These are phyloP conservation scores for Siniperca undulata DNA, from an alignment of 2,797 vertebrate species.

Conservation along the genomic window DNA sequence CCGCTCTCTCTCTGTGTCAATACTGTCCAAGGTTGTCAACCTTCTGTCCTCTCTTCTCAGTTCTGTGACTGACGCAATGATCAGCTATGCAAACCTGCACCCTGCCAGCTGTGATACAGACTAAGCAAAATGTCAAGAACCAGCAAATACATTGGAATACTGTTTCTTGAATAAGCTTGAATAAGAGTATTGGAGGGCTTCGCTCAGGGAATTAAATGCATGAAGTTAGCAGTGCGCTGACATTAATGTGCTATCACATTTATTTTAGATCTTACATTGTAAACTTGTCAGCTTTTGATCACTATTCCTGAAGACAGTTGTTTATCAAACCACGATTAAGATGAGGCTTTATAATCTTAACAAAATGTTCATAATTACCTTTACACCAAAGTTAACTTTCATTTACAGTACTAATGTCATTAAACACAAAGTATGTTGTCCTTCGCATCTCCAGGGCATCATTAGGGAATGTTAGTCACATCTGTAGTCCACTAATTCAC, in stretches of 20 bases:
- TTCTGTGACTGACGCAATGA: slow-evolving; percentile 23
- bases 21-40: slow-evolving; percentile 52
- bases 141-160: not conserved
- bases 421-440: not conserved
- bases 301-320: not conserved
- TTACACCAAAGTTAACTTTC: too few species aligned
- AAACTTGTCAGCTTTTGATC: not conserved
- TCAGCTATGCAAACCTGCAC: slow-evolving; percentile 42
- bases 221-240: not conserved
- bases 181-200: not conserved
- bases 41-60: slow-evolving; percentile 36
- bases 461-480: not conserved
- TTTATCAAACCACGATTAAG: not conserved
- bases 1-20: slow-evolving; percentile 39
- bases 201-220: not conserved
- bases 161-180: not conserved
- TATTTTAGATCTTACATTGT: not conserved
- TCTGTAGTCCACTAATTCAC: too few species aligned
- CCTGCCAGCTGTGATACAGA: slow-evolving; percentile 23
- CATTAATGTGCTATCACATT: not conserved
- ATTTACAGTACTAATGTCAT: not conserved
- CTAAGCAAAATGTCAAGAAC: slow-evolving; percentile 24
- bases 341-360: not conserved
- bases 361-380: not conserved
- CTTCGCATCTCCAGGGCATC: not conserved